Evolutionary conservation across 2,888 invertebrate species (phyloP), one percentile per base, ranked within the genome.

Genomic region (Colostygia pectinataria): DNA sequence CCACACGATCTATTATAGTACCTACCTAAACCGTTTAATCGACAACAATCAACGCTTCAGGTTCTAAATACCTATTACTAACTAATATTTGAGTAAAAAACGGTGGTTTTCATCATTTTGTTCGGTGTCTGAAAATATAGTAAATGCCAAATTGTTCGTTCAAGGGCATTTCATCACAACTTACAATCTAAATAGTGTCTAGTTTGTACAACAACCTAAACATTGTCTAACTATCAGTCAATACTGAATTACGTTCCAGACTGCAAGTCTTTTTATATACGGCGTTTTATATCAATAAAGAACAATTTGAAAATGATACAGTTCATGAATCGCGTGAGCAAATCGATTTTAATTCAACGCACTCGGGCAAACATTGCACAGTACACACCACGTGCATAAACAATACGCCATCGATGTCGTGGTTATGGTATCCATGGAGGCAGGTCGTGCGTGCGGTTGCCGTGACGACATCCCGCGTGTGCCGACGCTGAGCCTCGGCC

Each of bases 391-490:
- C 66, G 63, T 73, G 73, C 57, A 66, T 59, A 67, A 57, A 66
- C 47, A 55, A 59, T 64, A 61, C 39, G 59, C 54, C 56, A 59
- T 48, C 66, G 67, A 85, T 88, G 85, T 71, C 71, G 73, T 69
- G 65, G 65, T 71, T 68, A 65, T 63, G 71, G 84, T 87, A 76
- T 86, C 84, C 82, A 90, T 90, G 89, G 88, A 80, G 78, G 73
- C 80, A 71, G 75, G 78, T 73, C 77, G 78, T 66, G 74, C 71
- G 71, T 76, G 71, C 73, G 67, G 83, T 85, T 71, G 80, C 86
- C 85, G 86, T 86, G 86, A 83, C 85, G 78, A 80, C 77, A 76
- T 68, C 60, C 71, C 71, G 68, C 77, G 79, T 58, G 68, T 83
- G 71, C 85, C 83, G 65, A 65, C 80, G 64, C 71, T 87, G 63